Base-by-base conservation (phyloP, 2,888 invertebrate genomes). In the Dolichopus griseipennis region DNA sequence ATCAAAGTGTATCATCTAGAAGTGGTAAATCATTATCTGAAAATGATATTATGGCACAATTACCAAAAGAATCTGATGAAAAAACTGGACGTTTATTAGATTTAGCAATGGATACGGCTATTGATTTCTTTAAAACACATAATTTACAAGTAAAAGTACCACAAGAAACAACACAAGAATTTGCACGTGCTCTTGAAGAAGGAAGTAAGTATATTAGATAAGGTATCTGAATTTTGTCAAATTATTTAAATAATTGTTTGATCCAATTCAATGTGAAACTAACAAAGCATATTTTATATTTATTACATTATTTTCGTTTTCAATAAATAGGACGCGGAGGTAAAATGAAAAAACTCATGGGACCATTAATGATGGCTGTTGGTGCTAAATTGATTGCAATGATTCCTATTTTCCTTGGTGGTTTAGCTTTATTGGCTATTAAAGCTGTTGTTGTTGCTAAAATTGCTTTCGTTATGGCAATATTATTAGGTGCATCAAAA, bases 371-470 rank as follows among this genome's bases (percentile, higher is more conserved):
- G 65, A 83, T 90, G 65, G 88, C 89, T 1, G 83, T 89, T 21
- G 91, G 88, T 52, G 85, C 89, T 27, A 91, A 92, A 75, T 81
- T 90, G 68, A 83, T 92, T 67, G 88, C 90, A 0, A 79, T 92
- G 0, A 78, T 89, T 0, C 91, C 91, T 0, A 78, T 92, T 9
- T 79, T 90, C 21, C 84, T 92, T 71, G 90, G 89, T 21, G 88
- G 88, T 65, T 82, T 92, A 1, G 89, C 88, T 0, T 83, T 92
- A 22, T 79, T 92, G 72, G 88, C 90, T 33, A 84, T 88, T 64
- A 93, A 92, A 81, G 92, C 92, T 37, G 80, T 92, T 68, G 83
- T 92, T 72, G 85, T 92, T 18, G 89, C 91, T 66, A 93, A 92
- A 78, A 81, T 92, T 69, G 92, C 93, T 1, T 86, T 93, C 72